phyloP scores from a whole-genome alignment of 2,888 invertebrate species.

The Trachelus iudaicus region DNA sequence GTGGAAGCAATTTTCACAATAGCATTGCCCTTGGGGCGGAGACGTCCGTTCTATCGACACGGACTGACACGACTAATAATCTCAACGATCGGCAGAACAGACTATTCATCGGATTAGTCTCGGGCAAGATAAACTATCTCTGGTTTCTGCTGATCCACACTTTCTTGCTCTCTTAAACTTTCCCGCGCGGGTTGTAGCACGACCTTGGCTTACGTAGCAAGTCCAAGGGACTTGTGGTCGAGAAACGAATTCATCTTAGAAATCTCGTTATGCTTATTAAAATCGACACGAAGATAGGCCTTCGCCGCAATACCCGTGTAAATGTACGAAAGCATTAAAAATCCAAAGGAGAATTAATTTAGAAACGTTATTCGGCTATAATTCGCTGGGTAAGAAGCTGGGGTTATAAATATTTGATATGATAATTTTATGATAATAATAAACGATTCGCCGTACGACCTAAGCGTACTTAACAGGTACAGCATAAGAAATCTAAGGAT shows the following conservation, averaged over 20 bases:
- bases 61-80: neutral
- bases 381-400: conserved; percentile 36
- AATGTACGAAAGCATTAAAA: neutral
- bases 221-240: neutral
- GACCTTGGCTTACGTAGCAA: neutral
- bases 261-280: neutral
- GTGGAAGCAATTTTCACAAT: neutral
- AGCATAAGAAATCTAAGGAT: neutral
- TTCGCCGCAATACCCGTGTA: neutral
- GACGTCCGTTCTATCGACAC: neutral
- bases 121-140: neutral
- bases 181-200: neutral
- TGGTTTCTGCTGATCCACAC: neutral
- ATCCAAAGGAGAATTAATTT: conserved; percentile 27
- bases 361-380: conserved; percentile 44
- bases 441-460: neutral
- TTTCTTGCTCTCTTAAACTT: neutral
- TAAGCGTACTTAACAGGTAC: neutral
- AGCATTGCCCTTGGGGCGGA: neutral
- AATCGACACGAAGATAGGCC: neutral
- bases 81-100: neutral
- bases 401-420: conserved; percentile 46
- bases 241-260: neutral
- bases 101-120: neutral
- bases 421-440: conserved; percentile 47